Conservation (phyloP, 2,888 invertebrate genomes). For the Alloplasta piceator region DNA sequence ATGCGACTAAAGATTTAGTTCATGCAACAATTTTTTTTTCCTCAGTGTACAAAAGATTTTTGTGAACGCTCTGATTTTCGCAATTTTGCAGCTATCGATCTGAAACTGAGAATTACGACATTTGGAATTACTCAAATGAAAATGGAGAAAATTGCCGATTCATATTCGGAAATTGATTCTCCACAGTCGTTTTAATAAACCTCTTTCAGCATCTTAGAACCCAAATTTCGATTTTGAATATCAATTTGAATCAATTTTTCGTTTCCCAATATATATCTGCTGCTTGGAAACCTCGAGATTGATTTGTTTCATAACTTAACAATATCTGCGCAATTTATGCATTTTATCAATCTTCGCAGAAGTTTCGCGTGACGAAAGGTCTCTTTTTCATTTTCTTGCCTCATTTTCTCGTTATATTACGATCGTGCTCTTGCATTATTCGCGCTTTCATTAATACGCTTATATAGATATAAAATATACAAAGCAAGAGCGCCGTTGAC, state of each 20-base stretch:
- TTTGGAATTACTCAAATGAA: too few species aligned
- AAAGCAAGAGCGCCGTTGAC: slow-evolving; percentile 36
- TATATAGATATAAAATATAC: neutral
- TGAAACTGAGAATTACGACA: too few species aligned
- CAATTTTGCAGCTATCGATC: too few species aligned
- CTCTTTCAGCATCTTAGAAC: too few species aligned
- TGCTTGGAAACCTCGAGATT: neutral
- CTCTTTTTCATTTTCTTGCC: neutral
- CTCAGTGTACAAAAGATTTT: too few species aligned
- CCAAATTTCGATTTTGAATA: neutral
- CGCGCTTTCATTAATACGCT: slow-evolving; percentile 9
- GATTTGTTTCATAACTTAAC: neutral
- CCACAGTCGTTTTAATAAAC: too few species aligned
- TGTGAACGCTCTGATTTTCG: too few species aligned
- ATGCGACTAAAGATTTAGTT: too few species aligned
- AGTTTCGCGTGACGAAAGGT: too few species aligned
- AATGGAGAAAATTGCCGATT: too few species aligned
- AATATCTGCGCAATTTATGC: neutral
- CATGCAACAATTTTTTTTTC: too few species aligned
- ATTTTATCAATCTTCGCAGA: neutral
- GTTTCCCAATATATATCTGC: neutral
- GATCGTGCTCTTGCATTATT: slow-evolving; percentile 21
- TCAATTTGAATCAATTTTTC: neutral
- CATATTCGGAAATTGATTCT: too few species aligned
- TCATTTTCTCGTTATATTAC: slow-evolving; percentile 13